phyloP scores from a whole-genome alignment of 2,888 invertebrate species.

The Gisinianus flammeolus region DNA sequence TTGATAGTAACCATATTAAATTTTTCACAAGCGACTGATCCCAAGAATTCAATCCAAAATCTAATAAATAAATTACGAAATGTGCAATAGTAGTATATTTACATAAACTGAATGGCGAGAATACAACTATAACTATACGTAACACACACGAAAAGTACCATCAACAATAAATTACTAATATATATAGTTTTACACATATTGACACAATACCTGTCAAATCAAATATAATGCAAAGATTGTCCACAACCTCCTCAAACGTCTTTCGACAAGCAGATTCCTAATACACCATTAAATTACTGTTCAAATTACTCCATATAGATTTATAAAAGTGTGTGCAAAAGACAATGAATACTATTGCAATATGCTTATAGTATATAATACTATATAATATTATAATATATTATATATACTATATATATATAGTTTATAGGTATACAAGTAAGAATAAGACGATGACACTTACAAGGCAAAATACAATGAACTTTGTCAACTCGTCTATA shows the following conservation, averaged over 20 bases:
- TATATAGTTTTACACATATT: no score
- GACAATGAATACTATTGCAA: no score
- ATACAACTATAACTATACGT: no score
- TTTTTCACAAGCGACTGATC: slow-evolving; percentile 81
- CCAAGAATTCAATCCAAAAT: slow-evolving; percentile 68
- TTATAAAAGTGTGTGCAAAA: no score
- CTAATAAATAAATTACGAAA: not conserved
- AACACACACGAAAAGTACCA: no score
- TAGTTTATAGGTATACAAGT: no score
- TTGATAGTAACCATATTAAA: slow-evolving; percentile 64
- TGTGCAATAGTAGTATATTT: not conserved
- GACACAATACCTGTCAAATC: slow-evolving; percentile 77
- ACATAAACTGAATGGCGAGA: no score
- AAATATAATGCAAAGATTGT: slow-evolving; percentile 80
- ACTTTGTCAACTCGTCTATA: slow-evolving; percentile 78
- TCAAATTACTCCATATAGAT: no score
- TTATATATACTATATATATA: not conserved
- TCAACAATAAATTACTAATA: no score
- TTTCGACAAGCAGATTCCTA: slow-evolving; percentile 78
- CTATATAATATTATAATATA: no score
- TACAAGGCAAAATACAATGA: slow-evolving; percentile 77
- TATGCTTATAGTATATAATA: no score
- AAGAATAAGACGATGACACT: slow-evolving; percentile 59
- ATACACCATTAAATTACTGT: no score
- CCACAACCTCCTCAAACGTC: slow-evolving; percentile 79